Evolutionary conservation across 1,140 invertebrate genomes (phyloP).

Genomic region (Anastatus disparis): DNA sequence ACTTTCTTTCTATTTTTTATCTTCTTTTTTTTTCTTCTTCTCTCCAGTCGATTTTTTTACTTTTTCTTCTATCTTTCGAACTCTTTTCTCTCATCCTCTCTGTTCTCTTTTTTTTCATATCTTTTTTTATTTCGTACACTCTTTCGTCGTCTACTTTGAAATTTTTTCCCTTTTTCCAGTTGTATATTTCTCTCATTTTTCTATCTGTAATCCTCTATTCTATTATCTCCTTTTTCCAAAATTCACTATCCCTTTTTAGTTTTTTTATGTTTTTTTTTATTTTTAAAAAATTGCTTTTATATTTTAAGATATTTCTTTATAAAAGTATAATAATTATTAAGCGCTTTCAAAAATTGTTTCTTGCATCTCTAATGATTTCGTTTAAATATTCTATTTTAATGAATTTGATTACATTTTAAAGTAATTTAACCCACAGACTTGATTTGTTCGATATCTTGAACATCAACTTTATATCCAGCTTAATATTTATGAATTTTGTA

Average conservation of each 20-base stretch:
- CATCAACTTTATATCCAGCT: no score
- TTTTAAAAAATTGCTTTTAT: no score
- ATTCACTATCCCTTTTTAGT: neutral
- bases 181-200: no score
- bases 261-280: neutral
- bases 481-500: no score
- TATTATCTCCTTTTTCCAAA: conserved; percentile 17
- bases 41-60: conserved; percentile 5
- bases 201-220: conserved; percentile 31
- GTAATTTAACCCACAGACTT: no score
- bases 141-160: conserved; percentile 29
- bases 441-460: no score
- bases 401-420: no score
- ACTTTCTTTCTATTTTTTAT: neutral
- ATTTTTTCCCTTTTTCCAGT: neutral
- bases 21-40: conserved; percentile 18
- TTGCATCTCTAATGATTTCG: neutral
- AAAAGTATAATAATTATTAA: no score
- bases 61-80: conserved; percentile 1
- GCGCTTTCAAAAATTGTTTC: neutral
- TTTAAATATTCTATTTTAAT: neutral
- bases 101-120: conserved; percentile 17
- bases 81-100: neutral
- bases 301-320: no score
- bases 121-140: conserved; percentile 40